phyloP scores from a whole-genome alignment of 2,113 vertebrate genomes.

The Dicerorhinus sumatrensis region DNA sequence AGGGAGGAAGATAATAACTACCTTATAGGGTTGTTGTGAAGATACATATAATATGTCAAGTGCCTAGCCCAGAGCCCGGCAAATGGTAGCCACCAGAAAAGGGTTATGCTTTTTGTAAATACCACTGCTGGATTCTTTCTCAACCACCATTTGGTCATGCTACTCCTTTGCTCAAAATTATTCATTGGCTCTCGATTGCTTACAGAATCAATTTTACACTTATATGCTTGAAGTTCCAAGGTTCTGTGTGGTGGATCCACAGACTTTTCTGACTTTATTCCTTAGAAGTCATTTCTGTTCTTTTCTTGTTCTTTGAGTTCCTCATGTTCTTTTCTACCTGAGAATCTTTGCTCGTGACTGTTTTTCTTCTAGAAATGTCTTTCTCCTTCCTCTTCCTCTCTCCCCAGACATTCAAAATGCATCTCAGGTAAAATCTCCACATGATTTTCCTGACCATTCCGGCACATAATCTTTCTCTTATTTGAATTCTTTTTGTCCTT shows the following conservation, averaged over 20 bases:
- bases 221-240: neutral
- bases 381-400: neutral
- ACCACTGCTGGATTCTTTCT: neutral
- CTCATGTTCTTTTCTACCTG: neutral
- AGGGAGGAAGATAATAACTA: neutral
- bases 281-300: neutral
- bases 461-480: neutral
- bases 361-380: neutral
- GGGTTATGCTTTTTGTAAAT: neutral
- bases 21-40: neutral
- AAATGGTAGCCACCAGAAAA: neutral
- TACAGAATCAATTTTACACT: neutral
- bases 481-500: conserved; percentile 24
- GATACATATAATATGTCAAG: neutral
- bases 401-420: neutral
- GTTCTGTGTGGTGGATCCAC: neutral
- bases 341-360: neutral
- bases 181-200: neutral
- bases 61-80: neutral
- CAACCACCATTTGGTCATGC: neutral
- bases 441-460: neutral
- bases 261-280: conserved; percentile 11
- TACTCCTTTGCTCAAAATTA: conserved; percentile 7
- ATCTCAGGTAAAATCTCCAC: neutral
- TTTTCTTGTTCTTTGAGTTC: neutral